Evolutionary conservation across 2,113 vertebrate genomes (phyloP), one percentile per base, ranked within the genome.

Genomic region (Jaculus jaculus): DNA sequence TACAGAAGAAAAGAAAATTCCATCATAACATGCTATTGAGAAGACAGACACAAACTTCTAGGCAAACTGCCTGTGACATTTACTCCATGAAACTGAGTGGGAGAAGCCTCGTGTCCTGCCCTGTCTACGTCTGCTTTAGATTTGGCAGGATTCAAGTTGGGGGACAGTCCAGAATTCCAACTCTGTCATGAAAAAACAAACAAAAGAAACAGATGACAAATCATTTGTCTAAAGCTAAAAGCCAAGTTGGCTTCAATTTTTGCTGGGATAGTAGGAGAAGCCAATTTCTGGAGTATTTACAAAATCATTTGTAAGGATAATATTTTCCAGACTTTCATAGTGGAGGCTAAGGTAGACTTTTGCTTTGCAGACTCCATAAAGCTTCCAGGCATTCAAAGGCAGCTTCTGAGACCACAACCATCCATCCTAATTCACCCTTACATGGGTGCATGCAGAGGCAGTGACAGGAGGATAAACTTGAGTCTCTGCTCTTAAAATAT

Each of bases 171-270:
- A 94, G 73, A 95, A 95, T 89, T 95, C 63, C 32, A 95, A 82
- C n/a, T 92, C 91, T 87, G 77, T 93, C 78, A 84, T 84, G 72
- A 65, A 89, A 96, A 96, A 84, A 78, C 72, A 95, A 95, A 96
- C 91, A 95, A 96, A 94, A 84, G 77, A 96, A 94, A 96, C 63
- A 92, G 91, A 96, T 92, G 89, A 94, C 77, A 95, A 92, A 96
- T 96, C 84, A 95, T 83, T 93, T 97, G 77, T 96, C 71, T 77
- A 91, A 91, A 90, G 91, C 89, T 47, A 74, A 54, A 96, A 96
- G 95, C 95, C 89, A 94, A 97, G 90, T 65, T 95, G 94, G 96
- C 92, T 88, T 68, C 28, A 74, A n/a, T 24, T 87, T 51, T 89
- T 94, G 85, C 95, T 94, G 63, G 71, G 47, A 91, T 65, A 54